Evolutionary conservation across 2,113 vertebrate species (phyloP).

Genomic region (Misgurnus anguillicaudatus): DNA sequence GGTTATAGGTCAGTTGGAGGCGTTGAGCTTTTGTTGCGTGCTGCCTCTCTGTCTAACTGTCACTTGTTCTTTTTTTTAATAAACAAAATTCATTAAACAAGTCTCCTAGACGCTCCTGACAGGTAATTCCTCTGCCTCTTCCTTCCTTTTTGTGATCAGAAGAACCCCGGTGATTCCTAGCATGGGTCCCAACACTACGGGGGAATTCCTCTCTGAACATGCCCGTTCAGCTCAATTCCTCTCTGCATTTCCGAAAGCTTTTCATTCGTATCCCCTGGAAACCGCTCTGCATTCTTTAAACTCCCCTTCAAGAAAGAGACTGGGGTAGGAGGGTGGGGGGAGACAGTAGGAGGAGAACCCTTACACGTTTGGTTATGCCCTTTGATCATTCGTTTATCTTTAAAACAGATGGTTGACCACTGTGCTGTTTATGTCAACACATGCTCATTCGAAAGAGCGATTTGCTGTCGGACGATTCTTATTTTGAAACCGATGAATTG

Average conservation of each 20-base stretch:
- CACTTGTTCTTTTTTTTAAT: constrained; percentile 63
- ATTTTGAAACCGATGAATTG: constrained; percentile 66
- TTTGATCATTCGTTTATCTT: constrained; percentile 80
- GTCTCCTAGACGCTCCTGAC: constrained; percentile 63
- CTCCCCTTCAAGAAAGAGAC: constrained; percentile 68
- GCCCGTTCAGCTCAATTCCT: constrained; percentile 74
- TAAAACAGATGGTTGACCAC: constrained; percentile 77
- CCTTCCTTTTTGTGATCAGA: constrained; percentile 73
- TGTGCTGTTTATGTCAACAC: constrained; percentile 69
- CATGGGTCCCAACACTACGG: constrained; percentile 73
- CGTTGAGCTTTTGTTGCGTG: constrained; percentile 61
- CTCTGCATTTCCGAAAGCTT: constrained; percentile 80
- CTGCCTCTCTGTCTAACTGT: constrained; percentile 47
- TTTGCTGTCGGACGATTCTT: constrained; percentile 58
- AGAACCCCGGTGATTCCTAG: constrained; percentile 77
- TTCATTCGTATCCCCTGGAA: constrained; percentile 85
- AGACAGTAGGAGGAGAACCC: constrained; percentile 56
- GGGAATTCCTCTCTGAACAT: constrained; percentile 78
- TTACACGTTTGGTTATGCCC: constrained; percentile 75
- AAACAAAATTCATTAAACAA: constrained; percentile 73
- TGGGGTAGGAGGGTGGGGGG: constrained; percentile 26
- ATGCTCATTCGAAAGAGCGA: constrained; percentile 63
- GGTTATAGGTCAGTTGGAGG: constrained; percentile 67
- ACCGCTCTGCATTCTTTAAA: constrained; percentile 80
- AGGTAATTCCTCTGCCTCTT: constrained; percentile 72